These are phyloP conservation scores for Operophtera brumata DNA, from an alignment of 2,888 invertebrate species.

Conservation along the genomic window DNA sequence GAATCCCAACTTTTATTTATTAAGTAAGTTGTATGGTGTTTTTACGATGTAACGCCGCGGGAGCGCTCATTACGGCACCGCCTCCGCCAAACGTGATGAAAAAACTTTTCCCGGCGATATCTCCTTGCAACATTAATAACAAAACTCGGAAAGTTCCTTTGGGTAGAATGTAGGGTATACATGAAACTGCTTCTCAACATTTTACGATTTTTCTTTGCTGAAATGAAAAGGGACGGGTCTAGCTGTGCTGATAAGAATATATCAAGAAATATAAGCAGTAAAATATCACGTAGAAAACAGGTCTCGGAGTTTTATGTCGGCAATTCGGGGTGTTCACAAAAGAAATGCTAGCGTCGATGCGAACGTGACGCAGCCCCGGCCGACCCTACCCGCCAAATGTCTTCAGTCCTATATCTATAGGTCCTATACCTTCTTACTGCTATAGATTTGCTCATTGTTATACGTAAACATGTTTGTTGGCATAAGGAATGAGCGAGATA, in stretches of 20 bases:
- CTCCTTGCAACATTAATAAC: conserved; percentile 78
- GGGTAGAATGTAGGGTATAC: conserved; percentile 36
- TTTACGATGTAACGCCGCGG: conserved; percentile 73
- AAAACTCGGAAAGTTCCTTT: conserved; percentile 62
- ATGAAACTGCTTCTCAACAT: conserved; percentile 49
- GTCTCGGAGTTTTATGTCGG: conserved; percentile 74
- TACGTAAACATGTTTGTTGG: conserved; percentile 27
- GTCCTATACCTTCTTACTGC: conserved; percentile 16
- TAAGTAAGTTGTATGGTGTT: conserved; percentile 79
- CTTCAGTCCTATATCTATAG: conserved; percentile 20
- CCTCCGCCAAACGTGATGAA: conserved; percentile 67
- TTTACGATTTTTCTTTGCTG: conserved; percentile 66
- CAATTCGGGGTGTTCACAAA: conserved; percentile 77
- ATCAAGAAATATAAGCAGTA: conserved; percentile 68
- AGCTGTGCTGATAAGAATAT: conserved; percentile 70
- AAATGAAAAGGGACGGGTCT: conserved; percentile 57
- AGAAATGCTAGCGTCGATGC: conserved; percentile 71
- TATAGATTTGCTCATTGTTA: conserved; percentile 20
- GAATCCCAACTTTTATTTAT: conserved; percentile 77
- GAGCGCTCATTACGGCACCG: conserved; percentile 70
- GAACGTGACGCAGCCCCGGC: conserved; percentile 59
- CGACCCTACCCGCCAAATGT: conserved; percentile 32
- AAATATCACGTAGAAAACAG: conserved; percentile 76
- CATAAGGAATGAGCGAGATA: conserved; percentile 21
- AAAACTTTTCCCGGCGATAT: conserved; percentile 75